phyloP scores from a whole-genome alignment of 2,113 vertebrate species.

The Ardeotis arabs region DNA sequence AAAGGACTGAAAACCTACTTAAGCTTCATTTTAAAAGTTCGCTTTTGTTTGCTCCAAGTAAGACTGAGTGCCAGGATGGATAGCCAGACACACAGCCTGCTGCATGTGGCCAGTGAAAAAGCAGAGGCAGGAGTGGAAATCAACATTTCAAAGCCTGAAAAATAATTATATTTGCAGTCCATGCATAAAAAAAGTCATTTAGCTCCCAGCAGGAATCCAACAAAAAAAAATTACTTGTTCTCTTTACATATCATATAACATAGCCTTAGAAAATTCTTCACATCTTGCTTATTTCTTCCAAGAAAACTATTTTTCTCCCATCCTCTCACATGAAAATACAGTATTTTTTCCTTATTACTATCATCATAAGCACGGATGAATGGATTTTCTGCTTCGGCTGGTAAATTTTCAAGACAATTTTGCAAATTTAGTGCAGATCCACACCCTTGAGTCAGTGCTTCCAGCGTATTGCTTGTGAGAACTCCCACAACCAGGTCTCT shows the following conservation, averaged over 20 bases:
- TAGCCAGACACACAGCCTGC: background rate
- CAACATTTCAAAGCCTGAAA: slow-evolving; percentile 11
- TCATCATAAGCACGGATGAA: slow-evolving; percentile 53
- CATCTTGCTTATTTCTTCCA: background rate
- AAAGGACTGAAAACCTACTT: background rate
- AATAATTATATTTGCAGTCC: slow-evolving; percentile 38
- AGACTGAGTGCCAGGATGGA: background rate
- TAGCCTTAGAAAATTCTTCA: background rate
- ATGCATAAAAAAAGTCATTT: slow-evolving; percentile 46
- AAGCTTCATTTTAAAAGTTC: background rate
- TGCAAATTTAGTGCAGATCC: slow-evolving; percentile 60
- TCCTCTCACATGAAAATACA: slow-evolving; percentile 20
- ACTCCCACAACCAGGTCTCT: slow-evolving; percentile 38
- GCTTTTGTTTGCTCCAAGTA: background rate
- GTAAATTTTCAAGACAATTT: slow-evolving; percentile 71
- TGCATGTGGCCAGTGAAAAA: background rate
- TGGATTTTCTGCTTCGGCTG: slow-evolving; percentile 60
- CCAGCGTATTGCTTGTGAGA: slow-evolving; percentile 40
- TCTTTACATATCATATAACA: slow-evolving; percentile 20
- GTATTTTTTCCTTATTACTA: slow-evolving; percentile 42
- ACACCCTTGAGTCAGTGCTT: slow-evolving; percentile 31
- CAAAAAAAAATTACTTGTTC: slow-evolving; percentile 46
- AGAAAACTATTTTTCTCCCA: background rate
- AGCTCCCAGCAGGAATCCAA: slow-evolving; percentile 24
- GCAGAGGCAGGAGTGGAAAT: background rate